Base-by-base conservation (phyloP, 1,140 invertebrate species). In the Vanessa tameamea region DNA sequence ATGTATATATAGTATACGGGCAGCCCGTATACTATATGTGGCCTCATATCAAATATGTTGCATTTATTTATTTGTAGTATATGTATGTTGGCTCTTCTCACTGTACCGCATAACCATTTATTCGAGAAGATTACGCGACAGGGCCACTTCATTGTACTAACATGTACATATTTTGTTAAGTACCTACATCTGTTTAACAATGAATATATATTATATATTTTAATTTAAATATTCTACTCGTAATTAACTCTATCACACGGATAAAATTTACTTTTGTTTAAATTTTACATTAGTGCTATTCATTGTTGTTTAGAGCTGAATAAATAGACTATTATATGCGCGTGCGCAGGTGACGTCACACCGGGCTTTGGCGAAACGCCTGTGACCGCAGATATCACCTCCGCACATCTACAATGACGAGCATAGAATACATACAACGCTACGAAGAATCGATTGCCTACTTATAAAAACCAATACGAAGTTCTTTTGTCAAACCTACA, bases 281-380 rank as follows among this genome's bases (percentile, higher is more conserved):
- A 53, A 26, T 59, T 59, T 15, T 43, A 31, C 23, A 61, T n/a
- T 61, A 26, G 31, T 61, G 13, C 15, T n/a, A 12, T 37, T 26
- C 57, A 61, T 61, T 61, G 57, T 61, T 61, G 23, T 57, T 15
- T 51, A 37, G 57, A 37, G 57, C 26, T 20, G 15, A 50, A 50
- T 50, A 43, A 11, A 43, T 6, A 9, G 48, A 50, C 2, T 50
- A 69, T 69, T 69, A 69, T 69, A 43, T 63, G 68, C 57, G 68
- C 57, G 55, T 69, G 57, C 68, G 57, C 66, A 31, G 55, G 2
- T 69, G 66, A 69, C 66, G 66, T 69, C 66, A 69, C 66, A 26
- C 51, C 65, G 65, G 53, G 51, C 66, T 59, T 69, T 69, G 68
- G 68, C 68, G 68, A 69, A 69, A 48, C 55, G 68, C 57, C 67